phyloP scores from a whole-genome alignment of 35 echinoderm and acorn worm species.

The Lytechinus variegatus region DNA sequence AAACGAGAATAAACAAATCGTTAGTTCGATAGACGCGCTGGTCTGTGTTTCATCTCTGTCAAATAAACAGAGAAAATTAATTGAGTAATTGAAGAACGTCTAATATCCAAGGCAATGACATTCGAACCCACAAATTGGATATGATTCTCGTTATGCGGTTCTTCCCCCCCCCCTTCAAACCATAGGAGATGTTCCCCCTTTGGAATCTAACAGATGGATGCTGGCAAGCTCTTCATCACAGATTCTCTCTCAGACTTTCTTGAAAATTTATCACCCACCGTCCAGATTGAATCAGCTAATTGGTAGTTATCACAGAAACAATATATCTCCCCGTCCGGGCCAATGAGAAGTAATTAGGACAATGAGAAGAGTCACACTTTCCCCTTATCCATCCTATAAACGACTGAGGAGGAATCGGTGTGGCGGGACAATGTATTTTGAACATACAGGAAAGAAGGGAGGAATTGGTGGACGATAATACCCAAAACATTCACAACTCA shows the following conservation, averaged over 20 bases:
- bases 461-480: background rate
- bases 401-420: background rate
- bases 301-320: constrained; percentile 49
- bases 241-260: background rate
- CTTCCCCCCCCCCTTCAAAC: background rate
- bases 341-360: background rate
- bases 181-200: background rate
- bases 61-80: constrained; percentile 42
- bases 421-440: background rate
- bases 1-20: constrained; percentile 33
- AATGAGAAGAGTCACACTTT: constrained; percentile 32
- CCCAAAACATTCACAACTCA: background rate
- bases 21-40: constrained; percentile 16
- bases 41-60: background rate
- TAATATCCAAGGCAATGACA: background rate
- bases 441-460: background rate
- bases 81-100: background rate
- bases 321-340: constrained; percentile 9
- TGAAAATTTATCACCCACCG: background rate
- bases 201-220: constrained; percentile 35
- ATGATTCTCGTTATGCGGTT: background rate
- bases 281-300: constrained; percentile 38
- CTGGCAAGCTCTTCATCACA: background rate
- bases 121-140: constrained; percentile 33
- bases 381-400: background rate